A percentile compares a stretch with the other conserved stretches of the same genome.
phyloP scores from a whole-genome alignment of 1,140 invertebrate genomes.

The Diabrotica undecimpunctata region DNA sequence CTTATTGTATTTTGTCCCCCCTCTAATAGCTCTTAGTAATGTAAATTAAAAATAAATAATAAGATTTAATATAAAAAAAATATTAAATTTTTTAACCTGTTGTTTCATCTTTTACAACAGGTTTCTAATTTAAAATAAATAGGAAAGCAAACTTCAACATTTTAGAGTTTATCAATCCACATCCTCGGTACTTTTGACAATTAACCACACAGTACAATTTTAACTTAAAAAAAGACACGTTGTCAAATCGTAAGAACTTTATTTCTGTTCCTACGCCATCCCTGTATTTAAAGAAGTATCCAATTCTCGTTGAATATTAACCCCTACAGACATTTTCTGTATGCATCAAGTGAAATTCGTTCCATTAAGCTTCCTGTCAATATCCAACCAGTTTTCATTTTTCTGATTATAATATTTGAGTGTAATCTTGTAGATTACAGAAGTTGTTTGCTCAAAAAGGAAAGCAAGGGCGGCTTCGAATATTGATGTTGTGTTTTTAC shows the following conservation, averaged over 20 bases:
- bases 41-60: too few species aligned
- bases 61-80: too few species aligned
- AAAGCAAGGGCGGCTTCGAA: neutral
- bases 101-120: too few species aligned
- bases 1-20: too few species aligned
- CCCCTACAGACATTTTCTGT: neutral
- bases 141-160: too few species aligned
- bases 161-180: too few species aligned
- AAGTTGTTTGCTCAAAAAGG: neutral
- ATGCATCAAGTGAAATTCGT: slow-evolving; percentile 1
- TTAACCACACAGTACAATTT: too few species aligned
- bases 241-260: neutral
- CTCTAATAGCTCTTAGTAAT: too few species aligned
- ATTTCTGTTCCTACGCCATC: neutral
- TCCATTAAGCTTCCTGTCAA: slow-evolving; percentile 1
- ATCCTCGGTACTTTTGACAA: too few species aligned
- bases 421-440: neutral
- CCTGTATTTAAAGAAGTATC: neutral
- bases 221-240: too few species aligned
- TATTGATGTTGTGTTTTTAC: slow-evolving; percentile 2
- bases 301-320: neutral
- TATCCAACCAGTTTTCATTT: slow-evolving; percentile 1
- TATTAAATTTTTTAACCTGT: too few species aligned
- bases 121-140: too few species aligned
- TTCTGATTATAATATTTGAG: slow-evolving; percentile 3